A percentile compares a stretch with the other conserved stretches of the same genome.
Conservation (phyloP, 2,888 invertebrate species). For the Hofmannophila pseudospretella region DNA sequence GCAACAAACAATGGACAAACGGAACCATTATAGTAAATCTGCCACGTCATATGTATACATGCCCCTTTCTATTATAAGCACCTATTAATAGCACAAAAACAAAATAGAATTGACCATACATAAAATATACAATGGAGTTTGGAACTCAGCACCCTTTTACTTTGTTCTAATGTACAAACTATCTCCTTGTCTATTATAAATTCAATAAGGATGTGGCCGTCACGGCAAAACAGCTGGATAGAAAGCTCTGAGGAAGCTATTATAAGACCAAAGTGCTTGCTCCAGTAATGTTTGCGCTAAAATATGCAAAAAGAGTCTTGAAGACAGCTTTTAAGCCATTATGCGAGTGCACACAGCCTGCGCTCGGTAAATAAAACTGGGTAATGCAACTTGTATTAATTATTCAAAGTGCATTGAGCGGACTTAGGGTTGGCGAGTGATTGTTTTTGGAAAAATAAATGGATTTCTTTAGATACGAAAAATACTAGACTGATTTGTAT, state of each 20-base stretch:
- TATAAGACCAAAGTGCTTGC: neutral
- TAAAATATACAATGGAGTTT: no score
- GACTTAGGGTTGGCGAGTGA: constrained; percentile 1
- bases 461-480: no score
- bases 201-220: neutral
- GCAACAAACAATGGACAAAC: no score
- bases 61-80: no score
- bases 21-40: no score
- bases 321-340: constrained; percentile 16
- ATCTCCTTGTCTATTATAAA: no score
- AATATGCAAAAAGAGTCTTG: constrained; percentile 35
- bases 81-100: no score
- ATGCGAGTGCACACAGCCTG: constrained; percentile 9
- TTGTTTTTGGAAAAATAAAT: neutral
- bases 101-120: no score
- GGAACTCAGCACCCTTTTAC: no score
- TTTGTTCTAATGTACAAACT: no score
- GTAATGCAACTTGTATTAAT: constrained; percentile 34
- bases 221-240: neutral
- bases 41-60: no score
- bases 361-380: constrained; percentile 19
- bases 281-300: constrained; percentile 21
- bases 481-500: no score
- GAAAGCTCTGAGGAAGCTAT: constrained; percentile 6
- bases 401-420: constrained; percentile 33